These are phyloP conservation scores for Pelecanus crispus DNA, from an alignment of 2,113 vertebrate species.

Conservation along the genomic window DNA sequence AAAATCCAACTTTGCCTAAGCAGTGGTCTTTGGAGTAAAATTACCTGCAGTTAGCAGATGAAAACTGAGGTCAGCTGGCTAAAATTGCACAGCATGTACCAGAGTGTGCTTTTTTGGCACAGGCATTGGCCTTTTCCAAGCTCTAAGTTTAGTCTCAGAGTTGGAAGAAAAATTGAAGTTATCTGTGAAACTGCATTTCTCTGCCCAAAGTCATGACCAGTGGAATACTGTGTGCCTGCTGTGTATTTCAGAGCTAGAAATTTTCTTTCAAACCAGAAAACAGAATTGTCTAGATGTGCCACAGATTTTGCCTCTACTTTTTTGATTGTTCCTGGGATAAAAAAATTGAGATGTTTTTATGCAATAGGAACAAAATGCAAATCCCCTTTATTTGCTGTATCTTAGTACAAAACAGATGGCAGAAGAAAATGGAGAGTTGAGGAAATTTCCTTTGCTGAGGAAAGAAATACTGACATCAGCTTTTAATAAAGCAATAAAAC, in stretches of 20 bases:
- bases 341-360: not conserved
- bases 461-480: not conserved
- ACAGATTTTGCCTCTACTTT: not conserved
- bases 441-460: not conserved
- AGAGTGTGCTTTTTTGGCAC: not conserved
- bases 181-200: not conserved
- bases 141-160: not conserved
- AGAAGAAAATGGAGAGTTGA: not conserved
- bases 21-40: not conserved
- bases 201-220: not conserved
- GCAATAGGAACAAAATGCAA: not conserved
- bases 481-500: not conserved
- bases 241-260: not conserved
- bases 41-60: not conserved
- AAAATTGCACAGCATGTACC: not conserved
- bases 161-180: not conserved
- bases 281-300: not conserved
- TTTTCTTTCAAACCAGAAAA: not conserved
- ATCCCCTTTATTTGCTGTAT: not conserved
- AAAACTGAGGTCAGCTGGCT: not conserved
- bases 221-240: not conserved
- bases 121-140: not conserved
- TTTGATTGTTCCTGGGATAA: not conserved
- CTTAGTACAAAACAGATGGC: not conserved
- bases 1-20: not conserved